Evolutionary conservation across 2,888 invertebrate species (phyloP), one percentile per base, ranked within the genome.

Genomic region (Busseola fusca): DNA sequence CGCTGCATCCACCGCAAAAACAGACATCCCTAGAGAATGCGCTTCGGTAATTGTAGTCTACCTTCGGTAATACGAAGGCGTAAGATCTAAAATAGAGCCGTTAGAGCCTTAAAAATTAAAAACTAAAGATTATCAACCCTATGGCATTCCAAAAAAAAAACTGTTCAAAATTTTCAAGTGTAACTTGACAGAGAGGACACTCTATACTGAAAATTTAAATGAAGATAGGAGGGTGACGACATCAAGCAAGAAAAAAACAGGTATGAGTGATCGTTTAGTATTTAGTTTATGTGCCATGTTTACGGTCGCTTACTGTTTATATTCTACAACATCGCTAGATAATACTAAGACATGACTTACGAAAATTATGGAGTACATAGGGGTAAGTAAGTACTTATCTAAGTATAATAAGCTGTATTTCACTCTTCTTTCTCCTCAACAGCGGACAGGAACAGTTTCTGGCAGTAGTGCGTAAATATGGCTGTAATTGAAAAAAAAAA

Each of bases 401-500:
- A 50, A 54, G 3, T 12, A 21, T 52, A 42, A 37, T 7, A 42
- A 16, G 2, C 14, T 16, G n/a, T 6, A 37, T 50, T 30, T 81
- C 76, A 92, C 21, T 93, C 91, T 77, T 94, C 93, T 72, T 92
- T 91, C 42, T 98, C 98, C 95, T 98, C 98, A 74, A 97, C 97
- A 18, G 98, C 97, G 18, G 97, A 97, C 86, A 98, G 89, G 86
- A 98, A 97, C 75, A 98, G 82, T 88, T 97, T 97, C 88, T 98
- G 98, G 78, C 97, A 96, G 4, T 94, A 80, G 75, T 95, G 94
- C 0, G 97, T 98, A 73, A 96, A 89, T 87, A 95, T 94, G 48
- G 91, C 97, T 97, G 34, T 18, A 66, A 96, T 96, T 84, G 80
- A 77, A 65, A 73, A 42, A 60, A 59, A 50, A n/a, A n/a, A n/a